Base-by-base conservation (phyloP, 2,797 vertebrate genomes). In the Sebastes miniatus region DNA sequence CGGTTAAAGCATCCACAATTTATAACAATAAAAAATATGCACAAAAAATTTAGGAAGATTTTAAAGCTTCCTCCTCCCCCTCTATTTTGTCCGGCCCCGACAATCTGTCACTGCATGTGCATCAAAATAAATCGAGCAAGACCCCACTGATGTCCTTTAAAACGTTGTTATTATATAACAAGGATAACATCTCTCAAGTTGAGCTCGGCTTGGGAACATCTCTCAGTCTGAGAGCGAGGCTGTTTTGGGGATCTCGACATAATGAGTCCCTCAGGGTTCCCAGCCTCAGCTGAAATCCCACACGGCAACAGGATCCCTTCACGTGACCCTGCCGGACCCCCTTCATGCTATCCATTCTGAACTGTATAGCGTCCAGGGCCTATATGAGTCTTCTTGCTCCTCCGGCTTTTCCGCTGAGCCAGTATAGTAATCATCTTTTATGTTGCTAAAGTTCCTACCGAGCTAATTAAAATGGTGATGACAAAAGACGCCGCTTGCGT, bases 201-300 rank as follows among this genome's bases (percentile, higher is more conserved):
- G 39, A 56, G 10, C n/a, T 65, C 14, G 47, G 43, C 76, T 83
- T 74, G 77, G 80, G 71, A 83, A 83, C 75, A 18, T 81, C 69
- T 68, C 68, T 75, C 43, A 72, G 65, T 36, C 66, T 64, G 68
- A 77, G 59, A 77, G 59, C 3, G 5, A 16, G 29, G 27, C 59
- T 79, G 69, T 81, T 80, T 85, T 79, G 73, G 69, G 85, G 72
- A 76, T 77, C 65, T 71, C 2, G 4, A 34, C 67, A 76, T 83
- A 86, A 89, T 5, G 57, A 84, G 75, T 84, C 86, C 86, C 87
- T 61, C 54, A 67, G 83, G 83, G 71, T 82, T 77, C 47, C 81
- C 72, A 59, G 77, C 68, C 52, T 20, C 80, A 71, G 83, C 80
- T 87, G 77, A 87, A 88, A 83, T 89, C 85, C 87, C 72, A 70